Base-by-base conservation (phyloP, 2,797 vertebrate species). In the Danio kyathit region DNA sequence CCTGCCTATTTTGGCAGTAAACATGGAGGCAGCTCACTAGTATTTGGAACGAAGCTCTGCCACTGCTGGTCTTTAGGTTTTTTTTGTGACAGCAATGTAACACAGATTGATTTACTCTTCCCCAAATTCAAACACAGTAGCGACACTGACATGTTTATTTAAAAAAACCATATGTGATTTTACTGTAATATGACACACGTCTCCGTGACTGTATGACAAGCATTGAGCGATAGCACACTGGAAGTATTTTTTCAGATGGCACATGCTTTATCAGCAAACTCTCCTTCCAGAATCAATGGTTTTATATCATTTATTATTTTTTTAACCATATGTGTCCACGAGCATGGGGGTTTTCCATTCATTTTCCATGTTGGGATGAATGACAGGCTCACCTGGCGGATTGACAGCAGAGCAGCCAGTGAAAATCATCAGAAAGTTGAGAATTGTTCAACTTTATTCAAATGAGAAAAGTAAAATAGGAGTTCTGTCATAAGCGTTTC, bases 21-120 rank as follows among this genome's bases (percentile, higher is more conserved):
- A 29, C 29, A 12, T 8, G 0, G 10, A 70, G 67, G 29, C 16
- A 70, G 40, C 16, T 52, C 6, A 0, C 21, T 52, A 12, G 29
- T 21, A 52, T 56, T 57, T 17, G 54, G 29, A 59, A 11, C 52
- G 19, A 12, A 78, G 44, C 43, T 69, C 44, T 59, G 54, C 46
- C 56, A 59, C 64, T n/a, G 54, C 76, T 49, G 65, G 44, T 70
- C 65, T 79, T 61, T 51, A 51, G 44, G 21, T 70, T 59, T 16
- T 59, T 16, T n/a, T 49, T 49, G 16, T 79, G 54, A 79, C 65
- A 79, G 65, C 44, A 11, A 59, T 41, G 0, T 59, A 60, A 60
- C 7, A 0, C 44, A 70, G 57, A 79, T 79, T 79, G 76, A 79
- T 79, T 79, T 79, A 65, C 16, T 60, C 54, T 60, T 61, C n/a